Conservation (phyloP, 2,888 invertebrate genomes). For the Temnothorax ravouxi region DNA sequence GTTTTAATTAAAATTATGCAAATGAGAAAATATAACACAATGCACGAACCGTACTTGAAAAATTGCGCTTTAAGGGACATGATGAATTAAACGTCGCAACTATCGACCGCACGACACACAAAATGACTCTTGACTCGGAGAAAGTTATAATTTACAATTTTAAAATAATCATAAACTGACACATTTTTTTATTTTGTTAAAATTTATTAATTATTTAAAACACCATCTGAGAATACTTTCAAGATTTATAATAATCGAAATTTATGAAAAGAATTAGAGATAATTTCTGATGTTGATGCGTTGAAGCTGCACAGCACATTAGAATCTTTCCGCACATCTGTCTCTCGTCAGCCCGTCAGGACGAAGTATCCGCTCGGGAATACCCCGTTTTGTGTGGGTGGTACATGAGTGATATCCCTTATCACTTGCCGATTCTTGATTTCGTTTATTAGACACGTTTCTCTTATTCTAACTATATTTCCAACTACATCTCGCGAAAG, state of each 20-base stretch:
- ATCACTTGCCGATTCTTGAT: neutral
- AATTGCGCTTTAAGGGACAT: slow-evolving; percentile 71
- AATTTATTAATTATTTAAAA: slow-evolving; percentile 22
- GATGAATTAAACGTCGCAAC: slow-evolving; percentile 18
- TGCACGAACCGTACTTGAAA: slow-evolving; percentile 69
- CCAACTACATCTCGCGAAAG: neutral
- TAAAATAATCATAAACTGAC: neutral
- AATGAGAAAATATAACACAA: slow-evolving; percentile 64
- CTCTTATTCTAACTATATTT: neutral
- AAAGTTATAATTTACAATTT: neutral
- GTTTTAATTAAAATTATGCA: slow-evolving; percentile 59
- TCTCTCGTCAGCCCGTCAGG: neutral
- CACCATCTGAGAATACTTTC: neutral
- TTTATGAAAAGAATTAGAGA: neutral
- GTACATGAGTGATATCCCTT: slow-evolving; percentile 16
- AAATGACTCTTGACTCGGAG: neutral
- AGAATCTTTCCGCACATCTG: slow-evolving; percentile 8
- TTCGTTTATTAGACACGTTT: neutral
- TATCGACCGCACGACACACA: neutral
- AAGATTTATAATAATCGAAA: neutral
- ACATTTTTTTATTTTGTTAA: slow-evolving; percentile 2
- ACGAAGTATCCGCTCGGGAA: neutral
- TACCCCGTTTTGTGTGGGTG: neutral
- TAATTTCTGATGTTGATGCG: neutral
- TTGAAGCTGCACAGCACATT: neutral